Conservation (phyloP, 1,140 invertebrate species). For the Brachystomella parvula region DNA sequence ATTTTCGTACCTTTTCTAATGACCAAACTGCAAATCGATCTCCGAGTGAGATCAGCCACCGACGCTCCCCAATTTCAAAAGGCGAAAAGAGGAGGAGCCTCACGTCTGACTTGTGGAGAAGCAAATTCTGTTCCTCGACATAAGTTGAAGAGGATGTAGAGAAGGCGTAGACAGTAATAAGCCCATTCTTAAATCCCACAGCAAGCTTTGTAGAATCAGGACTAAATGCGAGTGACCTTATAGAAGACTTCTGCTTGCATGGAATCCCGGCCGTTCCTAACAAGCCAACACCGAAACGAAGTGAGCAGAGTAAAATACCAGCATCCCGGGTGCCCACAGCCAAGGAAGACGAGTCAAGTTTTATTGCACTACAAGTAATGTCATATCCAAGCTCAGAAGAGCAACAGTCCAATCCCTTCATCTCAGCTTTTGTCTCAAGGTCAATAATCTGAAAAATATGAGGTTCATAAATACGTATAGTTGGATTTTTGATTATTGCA, state of each 20-base stretch:
- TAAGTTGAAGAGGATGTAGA: conserved; percentile 5
- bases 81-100: conserved; percentile 24
- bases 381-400: background rate
- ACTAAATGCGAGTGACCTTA: conserved; percentile 23
- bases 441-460: background rate
- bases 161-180: conserved; percentile 23
- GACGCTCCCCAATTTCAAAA: conserved; percentile 1
- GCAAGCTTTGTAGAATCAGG: conserved; percentile 20
- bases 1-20: conserved; percentile 26
- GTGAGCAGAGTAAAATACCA: conserved; percentile 13
- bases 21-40: conserved; percentile 33
- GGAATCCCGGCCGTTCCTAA: background rate
- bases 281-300: conserved; percentile 14
- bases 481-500: background rate
- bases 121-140: conserved; percentile 22
- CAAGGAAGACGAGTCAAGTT: background rate
- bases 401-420: background rate
- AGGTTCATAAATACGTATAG: background rate
- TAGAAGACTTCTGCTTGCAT: conserved; percentile 20
- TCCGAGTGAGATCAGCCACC: conserved; percentile 27
- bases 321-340: conserved; percentile 16
- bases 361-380: conserved; percentile 8
- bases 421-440: background rate
- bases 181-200: conserved; percentile 33
- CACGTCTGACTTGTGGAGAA: conserved; percentile 31